These are phyloP conservation scores for Rhaphigaster nebulosa DNA, from an alignment of 2,888 invertebrate genomes.

Conservation along the genomic window DNA sequence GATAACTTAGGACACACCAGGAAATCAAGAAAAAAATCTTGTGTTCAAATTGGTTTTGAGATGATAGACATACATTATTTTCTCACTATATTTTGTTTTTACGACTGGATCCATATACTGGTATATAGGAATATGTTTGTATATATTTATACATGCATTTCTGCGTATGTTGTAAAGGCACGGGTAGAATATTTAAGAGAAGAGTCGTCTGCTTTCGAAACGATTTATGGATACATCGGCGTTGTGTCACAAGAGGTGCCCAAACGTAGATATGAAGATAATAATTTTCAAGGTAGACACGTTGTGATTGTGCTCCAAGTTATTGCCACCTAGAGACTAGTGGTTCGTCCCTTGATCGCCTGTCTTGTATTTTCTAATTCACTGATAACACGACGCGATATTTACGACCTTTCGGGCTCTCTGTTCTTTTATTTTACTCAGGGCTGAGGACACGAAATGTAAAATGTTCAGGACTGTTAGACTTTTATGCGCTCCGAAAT, in stretches of 20 bases:
- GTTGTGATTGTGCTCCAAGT: neutral
- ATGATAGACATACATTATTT: no score
- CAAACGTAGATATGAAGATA: neutral
- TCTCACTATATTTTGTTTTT: no score
- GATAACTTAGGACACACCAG: no score
- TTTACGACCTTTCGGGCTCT: slow-evolving; percentile 1
- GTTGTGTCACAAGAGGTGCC: neutral
- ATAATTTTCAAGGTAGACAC: neutral
- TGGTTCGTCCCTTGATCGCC: neutral
- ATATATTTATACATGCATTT: neutral
- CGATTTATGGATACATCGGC: neutral
- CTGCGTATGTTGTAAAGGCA: neutral
- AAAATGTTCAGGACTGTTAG: neutral
- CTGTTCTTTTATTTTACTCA: neutral
- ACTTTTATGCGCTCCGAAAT: neutral
- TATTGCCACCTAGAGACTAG: neutral
- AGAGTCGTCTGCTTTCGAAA: neutral
- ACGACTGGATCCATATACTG: no score
- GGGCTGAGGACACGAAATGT: neutral
- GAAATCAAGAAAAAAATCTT: no score
- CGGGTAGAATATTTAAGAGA: neutral
- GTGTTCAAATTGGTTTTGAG: no score
- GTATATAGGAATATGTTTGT: no score
- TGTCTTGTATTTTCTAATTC: neutral
- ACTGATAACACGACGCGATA: neutral